These are phyloP conservation scores for Galeruca laticollis DNA, from an alignment of 2,888 invertebrate species.

Conservation along the genomic window DNA sequence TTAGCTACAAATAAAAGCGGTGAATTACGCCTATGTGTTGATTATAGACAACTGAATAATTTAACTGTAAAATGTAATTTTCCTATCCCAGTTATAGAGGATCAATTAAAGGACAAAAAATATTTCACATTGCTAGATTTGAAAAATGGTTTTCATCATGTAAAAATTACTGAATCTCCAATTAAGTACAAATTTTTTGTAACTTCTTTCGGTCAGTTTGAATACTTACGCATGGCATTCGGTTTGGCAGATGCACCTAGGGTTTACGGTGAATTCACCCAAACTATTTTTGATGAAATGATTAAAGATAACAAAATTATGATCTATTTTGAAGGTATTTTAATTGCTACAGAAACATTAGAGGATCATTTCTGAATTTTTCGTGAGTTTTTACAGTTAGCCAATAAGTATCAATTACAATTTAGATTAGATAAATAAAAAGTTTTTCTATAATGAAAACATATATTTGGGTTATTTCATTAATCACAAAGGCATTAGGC, in stretches of 20 bases:
- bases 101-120: too few species aligned
- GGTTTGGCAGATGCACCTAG: conserved; percentile 21
- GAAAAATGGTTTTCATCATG: conserved; percentile 51
- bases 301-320: conserved; percentile 28
- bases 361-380: conserved; percentile 24
- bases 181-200: conserved; percentile 50
- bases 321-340: conserved; percentile 33
- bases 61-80: conserved; percentile 39
- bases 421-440: too few species aligned
- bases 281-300: conserved; percentile 26
- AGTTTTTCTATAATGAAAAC: conserved; percentile 3
- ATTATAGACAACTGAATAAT: conserved; percentile 38
- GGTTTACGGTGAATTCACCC: conserved; percentile 21
- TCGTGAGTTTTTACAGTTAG: conserved; percentile 20
- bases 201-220: conserved; percentile 34
- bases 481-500: conserved; percentile 27
- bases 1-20: conserved; percentile 39
- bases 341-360: conserved; percentile 33
- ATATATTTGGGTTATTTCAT: conserved; percentile 31
- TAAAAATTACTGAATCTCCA: conserved; percentile 48
- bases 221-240: conserved; percentile 38
- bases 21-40: conserved; percentile 39
- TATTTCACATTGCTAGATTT: too few species aligned
- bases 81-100: conserved; percentile 40
- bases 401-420: too few species aligned